Percentiles rank a stretch among this genome's conserved stretches.
These are phyloP conservation scores for Cryptocephalus moraei DNA, from an alignment of 2,888 invertebrate genomes.

Conservation along the genomic window DNA sequence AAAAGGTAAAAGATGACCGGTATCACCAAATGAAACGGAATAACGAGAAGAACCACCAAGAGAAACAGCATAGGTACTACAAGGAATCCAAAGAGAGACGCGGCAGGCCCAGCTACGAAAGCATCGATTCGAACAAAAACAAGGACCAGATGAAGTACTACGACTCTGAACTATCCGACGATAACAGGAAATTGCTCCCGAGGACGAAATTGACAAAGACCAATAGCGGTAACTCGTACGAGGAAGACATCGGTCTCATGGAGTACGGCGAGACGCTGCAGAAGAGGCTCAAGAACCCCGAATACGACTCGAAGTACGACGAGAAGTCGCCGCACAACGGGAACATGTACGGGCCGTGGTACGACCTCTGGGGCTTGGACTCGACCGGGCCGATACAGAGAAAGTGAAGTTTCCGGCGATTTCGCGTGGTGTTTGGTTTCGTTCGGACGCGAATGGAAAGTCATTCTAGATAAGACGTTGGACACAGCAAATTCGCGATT, in stretches of 20 bases:
- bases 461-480: too few species aligned
- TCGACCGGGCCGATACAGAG: slow-evolving; percentile 43
- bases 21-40: slow-evolving; percentile 16
- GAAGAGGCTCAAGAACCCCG: slow-evolving; percentile 35
- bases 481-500: too few species aligned
- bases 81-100: slow-evolving; percentile 20
- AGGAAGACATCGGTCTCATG: slow-evolving; percentile 32
- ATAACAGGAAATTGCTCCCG: slow-evolving; percentile 52
- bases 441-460: too few species aligned
- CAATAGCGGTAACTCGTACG: slow-evolving; percentile 32
- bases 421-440: not conserved
- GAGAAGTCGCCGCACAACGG: slow-evolving; percentile 47
- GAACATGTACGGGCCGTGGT: slow-evolving; percentile 80
- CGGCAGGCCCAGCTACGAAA: slow-evolving; percentile 32
- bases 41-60: slow-evolving; percentile 18
- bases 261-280: slow-evolving; percentile 39
- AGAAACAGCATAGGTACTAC: slow-evolving; percentile 27
- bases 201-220: slow-evolving; percentile 60
- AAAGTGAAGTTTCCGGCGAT: slow-evolving; percentile 8
- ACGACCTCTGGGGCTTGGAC: slow-evolving; percentile 76
- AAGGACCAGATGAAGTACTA: slow-evolving; percentile 29
- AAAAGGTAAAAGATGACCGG: not conserved
- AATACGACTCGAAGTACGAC: slow-evolving; percentile 34
- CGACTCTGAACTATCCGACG: slow-evolving; percentile 35
- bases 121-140: slow-evolving; percentile 24